These are phyloP conservation scores for Euschistus heros DNA, from an alignment of 1,140 invertebrate genomes.

Conservation along the genomic window DNA sequence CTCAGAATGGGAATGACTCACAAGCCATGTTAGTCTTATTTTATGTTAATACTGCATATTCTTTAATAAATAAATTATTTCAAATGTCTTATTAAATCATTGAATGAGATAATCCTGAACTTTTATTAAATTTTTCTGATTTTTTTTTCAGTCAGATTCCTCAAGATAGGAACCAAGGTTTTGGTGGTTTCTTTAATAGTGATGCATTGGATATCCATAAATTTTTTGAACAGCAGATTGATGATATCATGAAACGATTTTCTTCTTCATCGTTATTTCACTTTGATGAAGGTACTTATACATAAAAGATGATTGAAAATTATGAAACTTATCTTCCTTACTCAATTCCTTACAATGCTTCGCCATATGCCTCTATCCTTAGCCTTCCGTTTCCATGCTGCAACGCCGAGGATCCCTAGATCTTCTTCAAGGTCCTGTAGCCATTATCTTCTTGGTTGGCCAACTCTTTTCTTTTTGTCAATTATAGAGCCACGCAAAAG, in stretches of 20 bases:
- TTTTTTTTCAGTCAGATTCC: not conserved
- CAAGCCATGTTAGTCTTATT: not conserved
- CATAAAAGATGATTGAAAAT: not conserved
- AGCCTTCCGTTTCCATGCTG: too few species aligned
- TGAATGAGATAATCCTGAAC: not conserved
- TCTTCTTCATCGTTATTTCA: not conserved
- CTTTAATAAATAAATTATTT: not conserved
- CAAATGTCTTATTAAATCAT: not conserved
- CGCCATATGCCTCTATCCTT: too few species aligned
- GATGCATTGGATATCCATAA: not conserved
- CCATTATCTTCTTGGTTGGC: too few species aligned
- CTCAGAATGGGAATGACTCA: not conserved
- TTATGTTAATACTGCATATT: not conserved
- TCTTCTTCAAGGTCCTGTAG: too few species aligned
- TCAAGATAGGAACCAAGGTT: not conserved
- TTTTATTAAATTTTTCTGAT: not conserved
- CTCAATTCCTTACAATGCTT: not conserved
- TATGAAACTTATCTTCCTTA: too few species aligned
- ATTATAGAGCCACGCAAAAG: too few species aligned
- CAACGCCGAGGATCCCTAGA: too few species aligned
- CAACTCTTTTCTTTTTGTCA: too few species aligned
- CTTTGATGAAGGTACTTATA: not conserved
- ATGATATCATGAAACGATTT: slow-evolving; percentile 9
- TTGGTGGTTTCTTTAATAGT: not conserved
- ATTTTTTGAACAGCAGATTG: not conserved